phyloP scores from a whole-genome alignment of 1,140 invertebrate genomes.

The Hycleus phaleratus region DNA sequence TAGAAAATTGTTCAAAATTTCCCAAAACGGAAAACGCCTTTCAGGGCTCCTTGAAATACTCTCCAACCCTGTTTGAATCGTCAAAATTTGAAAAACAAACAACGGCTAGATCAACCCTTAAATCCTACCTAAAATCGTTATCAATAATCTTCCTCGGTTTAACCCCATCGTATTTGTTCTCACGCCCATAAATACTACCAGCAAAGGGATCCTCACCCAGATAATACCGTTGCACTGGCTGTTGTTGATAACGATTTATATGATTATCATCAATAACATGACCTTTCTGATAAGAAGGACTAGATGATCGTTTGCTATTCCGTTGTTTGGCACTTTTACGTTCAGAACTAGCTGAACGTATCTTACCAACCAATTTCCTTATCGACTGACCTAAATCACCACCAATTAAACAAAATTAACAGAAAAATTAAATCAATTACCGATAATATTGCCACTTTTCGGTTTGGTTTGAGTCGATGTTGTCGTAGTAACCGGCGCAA shows the following conservation, averaged over 20 bases:
- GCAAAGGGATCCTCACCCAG: slow-evolving; percentile 75
- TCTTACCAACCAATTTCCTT: slow-evolving; percentile 67
- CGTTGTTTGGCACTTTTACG: slow-evolving; percentile 53
- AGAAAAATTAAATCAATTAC: slow-evolving; percentile 7
- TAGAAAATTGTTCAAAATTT: no score
- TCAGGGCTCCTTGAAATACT: no score
- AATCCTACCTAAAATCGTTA: no score
- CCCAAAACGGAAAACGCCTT: no score
- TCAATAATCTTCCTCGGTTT: slow-evolving; percentile 37
- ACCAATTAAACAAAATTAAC: slow-evolving; percentile 6
- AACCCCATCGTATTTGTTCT: slow-evolving; percentile 65
- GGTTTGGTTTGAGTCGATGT: slow-evolving; percentile 35
- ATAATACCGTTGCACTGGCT: slow-evolving; percentile 66
- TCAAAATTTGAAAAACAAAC: no score
- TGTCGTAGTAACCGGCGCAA: slow-evolving; percentile 45
- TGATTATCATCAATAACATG: slow-evolving; percentile 50
- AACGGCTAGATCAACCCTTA: no score
- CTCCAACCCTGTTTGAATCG: no score
- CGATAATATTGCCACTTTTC: slow-evolving; percentile 40
- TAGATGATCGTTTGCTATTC: slow-evolving; percentile 40
- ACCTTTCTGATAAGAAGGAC: slow-evolving; percentile 54
- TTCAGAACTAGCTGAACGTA: slow-evolving; percentile 64
- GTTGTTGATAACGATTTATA: slow-evolving; percentile 29
- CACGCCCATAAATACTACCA: slow-evolving; percentile 68
- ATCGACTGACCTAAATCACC: slow-evolving; percentile 54